Conservation (phyloP, 2,888 invertebrate genomes). For the Ennomos erosarius region DNA sequence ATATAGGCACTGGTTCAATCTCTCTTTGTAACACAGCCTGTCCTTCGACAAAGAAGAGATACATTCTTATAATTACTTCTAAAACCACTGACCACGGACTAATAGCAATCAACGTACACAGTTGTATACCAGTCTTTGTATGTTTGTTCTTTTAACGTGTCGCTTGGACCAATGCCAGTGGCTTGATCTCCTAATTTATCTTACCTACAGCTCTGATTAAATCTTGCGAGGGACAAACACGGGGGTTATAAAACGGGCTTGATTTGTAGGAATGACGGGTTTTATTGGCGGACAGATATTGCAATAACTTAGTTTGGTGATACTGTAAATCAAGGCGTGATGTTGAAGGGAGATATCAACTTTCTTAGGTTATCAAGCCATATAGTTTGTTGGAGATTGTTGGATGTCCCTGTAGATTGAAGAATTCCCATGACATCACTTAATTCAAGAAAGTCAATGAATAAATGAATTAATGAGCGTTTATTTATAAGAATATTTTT, state of each 20-base stretch:
- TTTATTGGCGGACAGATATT: slow-evolving; percentile 40
- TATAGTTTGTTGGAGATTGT: too few relatives aligned
- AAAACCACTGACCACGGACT: neutral
- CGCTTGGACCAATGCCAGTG: slow-evolving; percentile 65
- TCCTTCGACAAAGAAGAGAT: too few relatives aligned
- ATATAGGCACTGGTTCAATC: too few relatives aligned
- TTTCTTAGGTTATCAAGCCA: too few relatives aligned
- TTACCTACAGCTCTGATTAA: slow-evolving; percentile 43
- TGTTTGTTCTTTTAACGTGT: slow-evolving; percentile 51
- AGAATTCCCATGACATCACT: too few relatives aligned
- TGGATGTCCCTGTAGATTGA: too few relatives aligned
- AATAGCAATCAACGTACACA: neutral
- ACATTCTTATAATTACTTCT: too few relatives aligned
- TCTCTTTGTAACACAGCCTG: too few relatives aligned
- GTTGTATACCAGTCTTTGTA: slow-evolving; percentile 23
- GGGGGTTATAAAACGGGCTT: slow-evolving; percentile 42
- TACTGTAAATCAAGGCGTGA: slow-evolving; percentile 22
- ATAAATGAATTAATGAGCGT: too few relatives aligned
- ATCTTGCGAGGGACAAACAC: slow-evolving; percentile 44
- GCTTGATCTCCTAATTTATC: slow-evolving; percentile 51
- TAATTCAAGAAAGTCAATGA: too few relatives aligned
- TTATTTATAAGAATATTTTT: too few relatives aligned
- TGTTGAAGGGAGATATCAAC: slow-evolving; percentile 4
- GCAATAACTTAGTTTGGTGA: slow-evolving; percentile 34
- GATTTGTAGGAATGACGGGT: slow-evolving; percentile 37